A percentile compares a stretch with the other conserved stretches of the same genome.
phyloP scores from a whole-genome alignment of 2,888 invertebrate genomes.

The Drosophila kanekoi region DNA sequence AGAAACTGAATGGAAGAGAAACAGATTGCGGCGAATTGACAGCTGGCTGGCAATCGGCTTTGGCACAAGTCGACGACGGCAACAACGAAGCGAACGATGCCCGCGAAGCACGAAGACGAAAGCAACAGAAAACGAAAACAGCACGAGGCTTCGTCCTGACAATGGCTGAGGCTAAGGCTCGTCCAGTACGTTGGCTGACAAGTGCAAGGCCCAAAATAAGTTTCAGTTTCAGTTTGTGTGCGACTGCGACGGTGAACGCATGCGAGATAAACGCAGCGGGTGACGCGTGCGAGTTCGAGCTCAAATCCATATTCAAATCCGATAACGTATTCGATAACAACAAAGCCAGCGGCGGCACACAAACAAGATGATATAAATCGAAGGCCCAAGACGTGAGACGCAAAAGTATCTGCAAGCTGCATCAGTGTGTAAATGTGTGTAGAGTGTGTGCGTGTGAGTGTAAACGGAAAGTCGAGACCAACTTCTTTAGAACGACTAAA shows the following conservation, averaged over 20 bases:
- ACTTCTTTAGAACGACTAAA: slow-evolving; percentile 37
- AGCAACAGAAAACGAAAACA: slow-evolving; percentile 28
- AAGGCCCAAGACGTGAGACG: slow-evolving; percentile 40
- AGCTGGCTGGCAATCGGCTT: slow-evolving; percentile 32
- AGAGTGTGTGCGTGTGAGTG: slow-evolving; percentile 31
- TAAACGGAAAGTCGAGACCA: slow-evolving; percentile 36
- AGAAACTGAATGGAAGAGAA: slow-evolving; percentile 26
- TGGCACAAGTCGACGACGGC: slow-evolving; percentile 17
- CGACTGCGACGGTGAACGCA: slow-evolving; percentile 71
- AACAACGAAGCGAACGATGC: slow-evolving; percentile 13
- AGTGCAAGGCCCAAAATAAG: slow-evolving; percentile 65
- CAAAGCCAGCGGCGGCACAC: slow-evolving; percentile 17
- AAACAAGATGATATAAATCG: slow-evolving; percentile 41
- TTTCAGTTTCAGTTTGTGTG: slow-evolving; percentile 76
- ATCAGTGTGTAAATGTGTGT: slow-evolving; percentile 15
- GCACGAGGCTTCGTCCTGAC: slow-evolving; percentile 54
- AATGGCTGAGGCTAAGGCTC: slow-evolving; percentile 45
- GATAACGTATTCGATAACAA: slow-evolving; percentile 31
- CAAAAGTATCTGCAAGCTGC: slow-evolving; percentile 30
- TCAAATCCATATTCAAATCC: slow-evolving; percentile 17
- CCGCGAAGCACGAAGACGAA: slow-evolving; percentile 22
- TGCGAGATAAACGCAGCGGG: slow-evolving; percentile 47
- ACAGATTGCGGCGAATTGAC: slow-evolving; percentile 45
- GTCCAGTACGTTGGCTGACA: slow-evolving; percentile 48
- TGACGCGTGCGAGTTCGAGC: slow-evolving; percentile 21